Evolutionary conservation across 2,797 vertebrate genomes (phyloP).

Genomic region (Acanthopagrus latus): DNA sequence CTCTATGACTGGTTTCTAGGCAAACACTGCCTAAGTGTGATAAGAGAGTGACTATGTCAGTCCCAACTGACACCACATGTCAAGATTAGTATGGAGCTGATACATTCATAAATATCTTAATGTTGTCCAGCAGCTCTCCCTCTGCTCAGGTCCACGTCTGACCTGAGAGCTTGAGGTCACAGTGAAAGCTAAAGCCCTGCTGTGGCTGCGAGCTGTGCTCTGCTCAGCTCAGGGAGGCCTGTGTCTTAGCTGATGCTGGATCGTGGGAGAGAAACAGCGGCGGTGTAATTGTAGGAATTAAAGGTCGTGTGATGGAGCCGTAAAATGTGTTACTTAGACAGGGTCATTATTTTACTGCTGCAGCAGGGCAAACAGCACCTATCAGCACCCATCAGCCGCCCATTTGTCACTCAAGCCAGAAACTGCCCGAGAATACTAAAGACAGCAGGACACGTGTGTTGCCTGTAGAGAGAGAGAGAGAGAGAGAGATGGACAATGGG

Average conservation of each 20-base stretch:
- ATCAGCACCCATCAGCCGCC: slow-evolving; percentile 56
- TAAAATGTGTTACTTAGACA: slow-evolving; percentile 39
- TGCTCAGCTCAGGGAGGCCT: slow-evolving; percentile 17
- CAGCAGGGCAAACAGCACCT: slow-evolving; percentile 46
- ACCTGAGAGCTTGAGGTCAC: slow-evolving; percentile 1
- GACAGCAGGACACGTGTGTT: slow-evolving; percentile 33
- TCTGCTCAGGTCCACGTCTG: not conserved
- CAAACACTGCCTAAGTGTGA: slow-evolving; percentile 2
- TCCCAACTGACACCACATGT: not conserved
- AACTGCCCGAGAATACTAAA: slow-evolving; percentile 41
- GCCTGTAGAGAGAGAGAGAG: slow-evolving; percentile 39
- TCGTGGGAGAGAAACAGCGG: slow-evolving; percentile 20
- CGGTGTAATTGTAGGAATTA: slow-evolving; percentile 51
- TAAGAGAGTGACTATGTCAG: not conserved
- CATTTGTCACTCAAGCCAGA: slow-evolving; percentile 62
- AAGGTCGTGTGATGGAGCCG: slow-evolving; percentile 43
- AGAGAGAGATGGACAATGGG: not conserved
- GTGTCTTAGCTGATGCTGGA: slow-evolving; percentile 4
- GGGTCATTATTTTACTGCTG: slow-evolving; percentile 55
- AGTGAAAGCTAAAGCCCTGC: not conserved
- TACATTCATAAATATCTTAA: not conserved
- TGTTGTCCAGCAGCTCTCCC: not conserved
- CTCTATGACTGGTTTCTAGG: slow-evolving; percentile 2
- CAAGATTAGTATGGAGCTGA: not conserved
- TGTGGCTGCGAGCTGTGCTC: not conserved